Evolutionary conservation across 2,888 invertebrate genomes (phyloP).

Genomic region (Heliconius aoede): DNA sequence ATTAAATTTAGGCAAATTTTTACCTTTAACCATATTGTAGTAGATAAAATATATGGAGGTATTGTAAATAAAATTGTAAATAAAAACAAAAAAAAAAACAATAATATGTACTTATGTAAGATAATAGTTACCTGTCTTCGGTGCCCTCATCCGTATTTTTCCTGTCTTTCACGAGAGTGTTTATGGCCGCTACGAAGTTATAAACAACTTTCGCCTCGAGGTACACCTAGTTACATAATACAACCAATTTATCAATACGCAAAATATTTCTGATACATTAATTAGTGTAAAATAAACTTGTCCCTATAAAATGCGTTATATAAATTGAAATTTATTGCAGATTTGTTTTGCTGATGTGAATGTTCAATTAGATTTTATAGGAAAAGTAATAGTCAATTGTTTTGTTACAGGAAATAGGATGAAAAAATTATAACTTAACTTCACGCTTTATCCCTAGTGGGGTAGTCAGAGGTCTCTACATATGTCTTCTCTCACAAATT

Average conservation of each 20-base stretch:
- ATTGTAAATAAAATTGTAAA: too few relatives aligned
- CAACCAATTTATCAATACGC: conserved; percentile 34
- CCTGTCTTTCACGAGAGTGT: conserved; percentile 82
- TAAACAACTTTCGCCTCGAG: conserved; percentile 91
- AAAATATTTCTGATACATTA: conserved; percentile 32
- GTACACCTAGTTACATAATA: conserved; percentile 84
- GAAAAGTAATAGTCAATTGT: neutral
- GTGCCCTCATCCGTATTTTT: conserved; percentile 63
- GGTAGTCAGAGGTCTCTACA: too few relatives aligned
- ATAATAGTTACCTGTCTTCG: conserved; percentile 65
- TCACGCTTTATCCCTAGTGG: too few relatives aligned
- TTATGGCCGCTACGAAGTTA: conserved; percentile 91
- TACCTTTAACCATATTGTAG: too few relatives aligned
- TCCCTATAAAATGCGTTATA: conserved; percentile 28
- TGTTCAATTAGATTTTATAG: neutral
- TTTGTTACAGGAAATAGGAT: neutral
- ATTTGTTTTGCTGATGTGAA: conserved; percentile 6
- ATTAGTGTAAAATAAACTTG: conserved; percentile 32
- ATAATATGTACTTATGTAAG: neutral
- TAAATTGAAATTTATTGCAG: conserved; percentile 13
- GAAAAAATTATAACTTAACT: too few relatives aligned
- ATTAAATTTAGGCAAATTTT: too few relatives aligned
- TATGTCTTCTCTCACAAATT: too few relatives aligned
- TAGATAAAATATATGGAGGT: too few relatives aligned
- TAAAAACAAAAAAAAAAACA: neutral